Conservation (phyloP, 2,888 invertebrate species). For the Megalurothrips usitatus region DNA sequence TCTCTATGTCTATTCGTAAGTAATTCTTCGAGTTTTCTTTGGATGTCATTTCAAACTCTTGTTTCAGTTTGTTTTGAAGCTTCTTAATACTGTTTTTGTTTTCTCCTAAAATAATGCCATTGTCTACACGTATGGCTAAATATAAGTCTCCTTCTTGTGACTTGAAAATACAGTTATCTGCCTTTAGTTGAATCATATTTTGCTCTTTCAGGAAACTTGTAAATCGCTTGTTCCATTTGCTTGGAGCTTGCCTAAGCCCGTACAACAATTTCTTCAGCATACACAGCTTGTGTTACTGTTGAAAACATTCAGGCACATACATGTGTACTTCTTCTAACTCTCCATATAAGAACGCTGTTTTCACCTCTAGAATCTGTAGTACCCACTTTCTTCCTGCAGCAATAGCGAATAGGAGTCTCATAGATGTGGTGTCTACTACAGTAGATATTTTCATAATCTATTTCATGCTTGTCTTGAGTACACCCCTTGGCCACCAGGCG, state of each 20-base stretch:
- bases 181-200: background rate
- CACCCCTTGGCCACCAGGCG: conserved; percentile 30
- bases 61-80: background rate
- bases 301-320: conserved; percentile 31
- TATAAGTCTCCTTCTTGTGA: background rate
- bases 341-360: conserved; percentile 33
- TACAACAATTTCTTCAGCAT: conserved; percentile 30
- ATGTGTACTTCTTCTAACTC: conserved; percentile 31
- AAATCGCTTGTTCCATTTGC: conserved; percentile 27
- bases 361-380: conserved; percentile 32
- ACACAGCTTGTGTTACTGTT: conserved; percentile 31
- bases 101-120: background rate
- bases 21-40: background rate
- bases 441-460: conserved; percentile 30
- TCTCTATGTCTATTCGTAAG: conserved; percentile 13
- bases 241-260: conserved; percentile 31
- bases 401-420: conserved; percentile 4
- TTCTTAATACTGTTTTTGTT: background rate
- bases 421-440: conserved; percentile 27
- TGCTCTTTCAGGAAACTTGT: conserved; percentile 3
- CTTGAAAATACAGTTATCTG: conserved; percentile 22
- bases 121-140: conserved; percentile 24
- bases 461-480: background rate
- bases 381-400: background rate
- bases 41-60: background rate